Evolutionary conservation across 2,113 vertebrate genomes (phyloP), one percentile per base, ranked within the genome.

Genomic region (Cacatua alba): DNA sequence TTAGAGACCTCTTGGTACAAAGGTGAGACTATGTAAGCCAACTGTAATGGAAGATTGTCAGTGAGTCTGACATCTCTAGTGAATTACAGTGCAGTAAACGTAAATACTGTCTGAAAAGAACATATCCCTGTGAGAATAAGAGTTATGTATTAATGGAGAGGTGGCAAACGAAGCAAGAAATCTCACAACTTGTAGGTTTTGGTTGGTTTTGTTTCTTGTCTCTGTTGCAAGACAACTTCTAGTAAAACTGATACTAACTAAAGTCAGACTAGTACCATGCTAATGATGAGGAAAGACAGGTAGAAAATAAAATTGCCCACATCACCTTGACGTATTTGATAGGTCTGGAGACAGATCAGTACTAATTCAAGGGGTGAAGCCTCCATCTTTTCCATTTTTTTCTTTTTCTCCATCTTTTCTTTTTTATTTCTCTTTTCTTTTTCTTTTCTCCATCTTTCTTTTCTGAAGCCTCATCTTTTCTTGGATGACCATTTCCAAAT

Each of bases 291-390:
- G 16, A 51, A 76, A 52, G 4, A 29, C 21, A 35, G 41, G 25
- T 2, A 64, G 62, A 46, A 86, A 49, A 62, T 21, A 7, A 67
- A 86, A 59, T 31, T 82, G 1, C 16, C 25, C 19, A 24, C 9
- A 25, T 55, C 0, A 1, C 6, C 21, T 60, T 74, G 12, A 33
- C 0, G 0, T 17, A n/a, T 69, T 43, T n/a, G 16, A 28, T 78
- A 33, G 13, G 2, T 35, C 21, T 92, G 51, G 26, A 77, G 53
- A 53, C 10, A 64, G 44, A 51, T 53, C 43, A 52, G 28, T 53
- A 31, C 19, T 65, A 39, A 55, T 7, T 74, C 23, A 46, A 65
- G 15, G 5, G 7, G 2, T 25, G 25, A 15, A 78, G 17, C 9
- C 19, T 71, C 17, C 10, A 23, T 43, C 11, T 78, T 74, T 60